Base-by-base conservation (phyloP, 2,113 vertebrate genomes). In the Pandion haliaetus region DNA sequence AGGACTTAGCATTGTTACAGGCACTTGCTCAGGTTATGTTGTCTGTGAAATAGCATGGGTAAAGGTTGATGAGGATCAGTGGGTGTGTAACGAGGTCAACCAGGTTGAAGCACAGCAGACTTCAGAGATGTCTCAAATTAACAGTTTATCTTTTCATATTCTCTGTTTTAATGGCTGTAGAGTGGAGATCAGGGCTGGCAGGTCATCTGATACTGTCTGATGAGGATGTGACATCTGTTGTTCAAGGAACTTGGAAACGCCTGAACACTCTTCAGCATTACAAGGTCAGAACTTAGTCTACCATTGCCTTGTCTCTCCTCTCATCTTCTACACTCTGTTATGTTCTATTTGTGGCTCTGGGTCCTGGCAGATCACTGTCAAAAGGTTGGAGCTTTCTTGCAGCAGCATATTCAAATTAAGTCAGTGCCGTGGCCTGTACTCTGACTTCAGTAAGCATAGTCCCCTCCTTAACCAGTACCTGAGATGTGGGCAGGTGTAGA, bases 211-310 rank as follows among this genome's bases (percentile, higher is more conserved):
- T 99, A 93, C 98, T 99, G 80, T 99, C 99, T 0, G 99, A 99
- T 21, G 99, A 99, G 95, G 99, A 99, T 59, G 97, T 99, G 95
- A 99, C 99, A 0, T 99, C 99, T 24, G 99, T 99, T 62, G 98
- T 99, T 55, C 99, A 99, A 96, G 99, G 99, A 66, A 99, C 98
- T 77, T 99, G 99, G 99, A 99, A 99, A 85, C 99, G 99, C 17
- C 98, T 99, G 55, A 99, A 99, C 95, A 99, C 99, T 2, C 96
- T 99, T 86, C 99, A 99, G 90, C 99, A 99, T 88, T 99, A 99
- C 96, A 99, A 99, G 99, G 99, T 99, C 57, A 96, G 97, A 82
- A 55, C n/a, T 55, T 19, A 31, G 17, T 45, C 52, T 71, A 8
- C 45, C 7, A 1, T 52, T 83, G 78, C 24, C 14, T 38, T 36